Evolutionary conservation across 2,113 vertebrate genomes (phyloP).

Genomic region (Leptobrachium leishanense): DNA sequence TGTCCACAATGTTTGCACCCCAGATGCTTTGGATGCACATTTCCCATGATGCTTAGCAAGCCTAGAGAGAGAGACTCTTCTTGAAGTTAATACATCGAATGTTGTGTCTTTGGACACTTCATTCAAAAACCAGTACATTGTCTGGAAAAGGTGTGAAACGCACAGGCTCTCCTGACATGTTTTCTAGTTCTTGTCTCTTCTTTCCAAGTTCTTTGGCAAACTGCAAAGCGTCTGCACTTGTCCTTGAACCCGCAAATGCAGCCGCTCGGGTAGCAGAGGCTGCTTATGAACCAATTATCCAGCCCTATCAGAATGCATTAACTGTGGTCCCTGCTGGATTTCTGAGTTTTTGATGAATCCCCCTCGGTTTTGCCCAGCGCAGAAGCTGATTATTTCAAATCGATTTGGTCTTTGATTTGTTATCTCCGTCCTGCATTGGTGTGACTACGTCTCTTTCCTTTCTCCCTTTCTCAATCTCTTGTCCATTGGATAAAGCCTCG

Average conservation of each 20-base stretch:
- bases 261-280: neutral
- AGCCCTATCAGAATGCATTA: neutral
- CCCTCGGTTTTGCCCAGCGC: neutral
- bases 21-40: too few species aligned
- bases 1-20: too few species aligned
- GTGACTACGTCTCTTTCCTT: too few species aligned
- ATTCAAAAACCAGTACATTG: too few species aligned
- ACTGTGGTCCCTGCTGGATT: neutral
- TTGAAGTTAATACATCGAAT: too few species aligned
- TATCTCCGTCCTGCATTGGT: constrained; percentile 12
- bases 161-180: too few species aligned
- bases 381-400: constrained; percentile 18
- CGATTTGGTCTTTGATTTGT: constrained; percentile 12
- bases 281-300: neutral
- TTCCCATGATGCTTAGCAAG: too few species aligned
- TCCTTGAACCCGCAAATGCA: neutral
- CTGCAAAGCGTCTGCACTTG: neutral
- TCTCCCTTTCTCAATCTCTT: neutral
- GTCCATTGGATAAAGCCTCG: neutral
- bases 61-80: too few species aligned
- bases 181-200: too few species aligned
- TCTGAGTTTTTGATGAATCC: neutral
- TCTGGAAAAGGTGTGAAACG: too few species aligned
- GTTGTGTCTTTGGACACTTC: too few species aligned
- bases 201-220: too few species aligned